These are phyloP conservation scores for Harmothoe impar DNA, from an alignment of 2,888 invertebrate species.

Conservation along the genomic window DNA sequence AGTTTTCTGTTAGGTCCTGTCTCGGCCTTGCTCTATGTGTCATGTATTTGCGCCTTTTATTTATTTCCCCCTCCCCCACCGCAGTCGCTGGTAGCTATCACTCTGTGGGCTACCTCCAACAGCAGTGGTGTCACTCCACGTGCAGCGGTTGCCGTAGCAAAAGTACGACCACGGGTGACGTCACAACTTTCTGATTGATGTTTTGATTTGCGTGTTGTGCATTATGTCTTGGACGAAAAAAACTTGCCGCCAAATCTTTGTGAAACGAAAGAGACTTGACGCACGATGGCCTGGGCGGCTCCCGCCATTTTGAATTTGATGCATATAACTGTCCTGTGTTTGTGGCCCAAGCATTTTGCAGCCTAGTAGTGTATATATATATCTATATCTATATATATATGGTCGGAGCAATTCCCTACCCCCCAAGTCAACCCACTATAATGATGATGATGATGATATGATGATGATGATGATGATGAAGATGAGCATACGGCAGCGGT, in stretches of 20 bases:
- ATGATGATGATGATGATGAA: slow-evolving; percentile 5
- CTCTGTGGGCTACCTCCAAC: not conserved
- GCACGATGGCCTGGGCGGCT: slow-evolving; percentile 61
- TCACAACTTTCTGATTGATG: slow-evolving; percentile 59
- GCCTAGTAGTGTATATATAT: slow-evolving; percentile 60
- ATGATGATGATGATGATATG: slow-evolving; percentile 17
- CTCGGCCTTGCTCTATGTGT: slow-evolving; percentile 29
- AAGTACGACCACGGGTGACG: slow-evolving; percentile 51
- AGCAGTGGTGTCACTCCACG: slow-evolving; percentile 19
- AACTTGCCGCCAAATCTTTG: slow-evolving; percentile 52
- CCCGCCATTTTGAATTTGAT: slow-evolving; percentile 59
- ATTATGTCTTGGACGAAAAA: slow-evolving; percentile 54
- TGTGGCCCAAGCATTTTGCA: slow-evolving; percentile 60
- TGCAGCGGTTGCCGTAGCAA: slow-evolving; percentile 56
- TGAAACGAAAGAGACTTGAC: slow-evolving; percentile 48
- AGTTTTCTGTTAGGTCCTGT: slow-evolving; percentile 53
- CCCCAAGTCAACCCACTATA: slow-evolving; percentile 7
- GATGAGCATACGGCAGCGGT: not conserved
- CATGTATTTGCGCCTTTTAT: slow-evolving; percentile 49
- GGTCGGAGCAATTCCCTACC: slow-evolving; percentile 7
- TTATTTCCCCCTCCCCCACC: not conserved
- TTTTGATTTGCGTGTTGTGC: slow-evolving; percentile 61
- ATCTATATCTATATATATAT: slow-evolving; percentile 55
- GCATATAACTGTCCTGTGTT: slow-evolving; percentile 52
- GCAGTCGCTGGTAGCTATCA: not conserved